A percentile compares a stretch with the other conserved stretches of the same genome.
These are phyloP conservation scores for Polia nebulosa DNA, from an alignment of 2,888 invertebrate species.

Conservation along the genomic window DNA sequence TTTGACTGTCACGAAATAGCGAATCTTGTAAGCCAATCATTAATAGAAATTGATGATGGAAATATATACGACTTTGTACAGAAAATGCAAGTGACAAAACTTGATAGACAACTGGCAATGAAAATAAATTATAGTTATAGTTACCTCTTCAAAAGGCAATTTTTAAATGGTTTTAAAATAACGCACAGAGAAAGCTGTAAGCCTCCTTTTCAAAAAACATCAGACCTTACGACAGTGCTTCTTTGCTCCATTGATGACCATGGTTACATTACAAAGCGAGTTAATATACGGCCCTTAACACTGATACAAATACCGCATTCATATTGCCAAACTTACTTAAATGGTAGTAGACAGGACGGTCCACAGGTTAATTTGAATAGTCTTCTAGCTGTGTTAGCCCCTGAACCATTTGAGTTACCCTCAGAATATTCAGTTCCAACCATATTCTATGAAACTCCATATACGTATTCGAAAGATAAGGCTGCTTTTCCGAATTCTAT, in stretches of 20 bases:
- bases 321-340: neutral
- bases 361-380: neutral
- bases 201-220: neutral
- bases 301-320: neutral
- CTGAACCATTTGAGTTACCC: conserved; percentile 36
- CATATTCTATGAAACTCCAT: conserved; percentile 63
- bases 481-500: conserved; percentile 51
- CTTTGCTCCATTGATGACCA: conserved; percentile 24
- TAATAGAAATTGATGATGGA: conserved; percentile 7
- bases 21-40: conserved; percentile 47
- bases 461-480: conserved; percentile 14
- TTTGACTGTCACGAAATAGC: conserved; percentile 5
- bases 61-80: conserved; percentile 43
- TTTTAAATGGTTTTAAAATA: no score
- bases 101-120: no score
- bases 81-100: neutral
- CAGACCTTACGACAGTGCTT: conserved; percentile 30
- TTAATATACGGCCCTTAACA: conserved; percentile 27
- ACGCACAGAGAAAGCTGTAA: conserved; percentile 19
- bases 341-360: neutral
- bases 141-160: no score
- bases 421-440: conserved; percentile 26
- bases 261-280: rapidly evolving
- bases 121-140: no score
- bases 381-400: conserved; percentile 50